Evolutionary conservation across 2,888 invertebrate genomes (phyloP).

Genomic region (Anagyrus pseudococci): DNA sequence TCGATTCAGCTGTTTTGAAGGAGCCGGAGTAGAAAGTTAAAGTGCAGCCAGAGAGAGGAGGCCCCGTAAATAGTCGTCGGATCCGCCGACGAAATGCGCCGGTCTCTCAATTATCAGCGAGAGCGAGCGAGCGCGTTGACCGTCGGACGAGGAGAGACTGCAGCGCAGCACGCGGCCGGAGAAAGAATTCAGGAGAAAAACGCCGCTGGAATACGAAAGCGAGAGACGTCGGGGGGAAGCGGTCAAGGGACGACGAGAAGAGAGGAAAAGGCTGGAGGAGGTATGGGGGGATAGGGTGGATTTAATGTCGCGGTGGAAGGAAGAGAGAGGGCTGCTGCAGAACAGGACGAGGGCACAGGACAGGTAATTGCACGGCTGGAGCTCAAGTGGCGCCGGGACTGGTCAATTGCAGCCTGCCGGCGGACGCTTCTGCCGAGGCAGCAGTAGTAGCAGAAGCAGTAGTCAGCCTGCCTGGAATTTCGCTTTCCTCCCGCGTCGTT

Average conservation of each 20-base stretch:
- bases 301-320: slow-evolving; percentile 41
- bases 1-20: no score
- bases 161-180: no score
- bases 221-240: not conserved
- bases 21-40: no score
- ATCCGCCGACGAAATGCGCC: no score
- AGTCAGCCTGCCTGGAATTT: no score
- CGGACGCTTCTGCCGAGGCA: slow-evolving; percentile 27
- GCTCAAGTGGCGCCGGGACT: slow-evolving; percentile 51
- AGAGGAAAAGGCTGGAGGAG: slow-evolving; percentile 17
- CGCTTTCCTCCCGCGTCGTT: slow-evolving; percentile 34
- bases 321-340: slow-evolving; percentile 50
- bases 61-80: no score
- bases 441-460: no score
- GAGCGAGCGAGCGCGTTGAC: no score
- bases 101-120: no score
- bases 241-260: not conserved
- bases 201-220: slow-evolving; percentile 28
- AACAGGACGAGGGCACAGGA: slow-evolving; percentile 37
- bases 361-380: slow-evolving; percentile 52
- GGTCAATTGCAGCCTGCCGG: slow-evolving; percentile 49
- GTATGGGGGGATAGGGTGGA: slow-evolving; percentile 11
- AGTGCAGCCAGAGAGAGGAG: no score
- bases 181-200: slow-evolving; percentile 26
- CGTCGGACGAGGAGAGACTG: no score